Evolutionary conservation across 2,888 invertebrate genomes (phyloP).

Genomic region (Octonoba sinensis): DNA sequence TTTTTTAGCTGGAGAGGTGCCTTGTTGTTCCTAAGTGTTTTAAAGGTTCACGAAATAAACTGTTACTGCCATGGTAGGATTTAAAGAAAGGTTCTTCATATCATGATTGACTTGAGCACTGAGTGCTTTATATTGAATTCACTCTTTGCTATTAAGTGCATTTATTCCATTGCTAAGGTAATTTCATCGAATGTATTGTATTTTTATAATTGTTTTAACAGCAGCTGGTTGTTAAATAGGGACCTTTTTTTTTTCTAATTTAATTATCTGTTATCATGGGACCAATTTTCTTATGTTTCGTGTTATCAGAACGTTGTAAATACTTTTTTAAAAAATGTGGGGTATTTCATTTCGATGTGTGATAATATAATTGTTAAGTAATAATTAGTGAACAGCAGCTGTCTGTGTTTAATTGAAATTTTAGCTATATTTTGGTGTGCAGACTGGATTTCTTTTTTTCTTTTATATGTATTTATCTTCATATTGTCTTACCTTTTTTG

Average conservation of each 20-base stretch:
- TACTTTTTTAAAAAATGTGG: slow-evolving; percentile 10
- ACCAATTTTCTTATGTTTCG: slow-evolving; percentile 16
- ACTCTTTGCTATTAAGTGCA: slow-evolving; percentile 27
- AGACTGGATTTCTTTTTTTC: slow-evolving; percentile 31
- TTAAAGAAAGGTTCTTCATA: too few relatives aligned
- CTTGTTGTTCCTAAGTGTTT: too few relatives aligned
- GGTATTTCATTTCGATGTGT: slow-evolving; percentile 29
- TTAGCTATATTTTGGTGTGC: slow-evolving; percentile 19
- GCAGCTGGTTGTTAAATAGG: slow-evolving; percentile 41
- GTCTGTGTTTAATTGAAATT: not conserved
- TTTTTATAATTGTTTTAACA: slow-evolving; percentile 13
- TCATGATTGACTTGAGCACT: too few relatives aligned
- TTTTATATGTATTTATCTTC: slow-evolving; percentile 36
- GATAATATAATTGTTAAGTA: slow-evolving; percentile 28
- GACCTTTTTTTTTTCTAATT: slow-evolving; percentile 13
- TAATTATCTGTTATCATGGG: slow-evolving; percentile 24
- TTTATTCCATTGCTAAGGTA: slow-evolving; percentile 35
- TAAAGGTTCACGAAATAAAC: too few relatives aligned
- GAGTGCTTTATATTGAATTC: slow-evolving; percentile 22
- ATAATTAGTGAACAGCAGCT: not conserved
- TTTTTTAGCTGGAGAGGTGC: too few relatives aligned
- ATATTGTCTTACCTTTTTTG: slow-evolving; percentile 16
- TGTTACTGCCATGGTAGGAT: too few relatives aligned
- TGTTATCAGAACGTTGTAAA: slow-evolving; percentile 23
- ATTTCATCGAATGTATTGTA: slow-evolving; percentile 24